Base-by-base conservation (phyloP, 2,113 vertebrate genomes). In the Phodopus roborovskii region DNA sequence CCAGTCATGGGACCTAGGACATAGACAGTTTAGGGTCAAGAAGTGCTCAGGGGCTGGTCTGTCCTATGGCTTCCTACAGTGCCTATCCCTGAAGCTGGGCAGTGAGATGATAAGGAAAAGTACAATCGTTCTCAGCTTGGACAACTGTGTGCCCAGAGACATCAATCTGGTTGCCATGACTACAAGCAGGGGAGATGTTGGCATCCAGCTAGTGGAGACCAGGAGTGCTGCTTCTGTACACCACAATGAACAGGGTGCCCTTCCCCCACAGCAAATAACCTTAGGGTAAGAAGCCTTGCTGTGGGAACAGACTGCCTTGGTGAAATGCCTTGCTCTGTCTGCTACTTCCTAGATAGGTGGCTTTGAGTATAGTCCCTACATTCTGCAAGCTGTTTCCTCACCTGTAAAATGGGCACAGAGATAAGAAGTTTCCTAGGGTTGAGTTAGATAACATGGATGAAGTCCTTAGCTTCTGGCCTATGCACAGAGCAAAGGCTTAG, bases 231-330 rank as follows among this genome's bases (percentile, higher is more conserved):
- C 73, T 77, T 26, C 60, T 30, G 6, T 33, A 19, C 17, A 83
- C 1, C 0, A 20, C 39, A 24, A 1, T 3, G 36, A 19, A 13
- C 3, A 26, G 71, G 17, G 20, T 5, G 11, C 30, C 0, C 7
- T 7, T 22, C 66, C 56, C 13, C 9, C 6, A 12, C 16, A 6
- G 13, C 22, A 24, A 64, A 50, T 39, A 26, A 19, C 0, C 4
- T 19, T 58, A 7, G 39, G 84, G 19, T 7, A 4, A 20, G 33
- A n/a, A 78, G 39, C 16, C 45, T 39, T 11, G 17, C 70, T 7
- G 0, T 5, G 78, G 78, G 11, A 33, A 6, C 7, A 26, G 68
- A 28, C 22, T 5, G 30, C 64, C 84, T 53, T 1, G 1, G 45
- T 36, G 45, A 68, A 48, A 13, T 36, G 64, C 33, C 17, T 33